Percentiles rank a stretch among this genome's conserved stretches.
These are phyloP conservation scores for Scartelaos histophorus DNA, from an alignment of 2,113 vertebrate species.

Conservation along the genomic window DNA sequence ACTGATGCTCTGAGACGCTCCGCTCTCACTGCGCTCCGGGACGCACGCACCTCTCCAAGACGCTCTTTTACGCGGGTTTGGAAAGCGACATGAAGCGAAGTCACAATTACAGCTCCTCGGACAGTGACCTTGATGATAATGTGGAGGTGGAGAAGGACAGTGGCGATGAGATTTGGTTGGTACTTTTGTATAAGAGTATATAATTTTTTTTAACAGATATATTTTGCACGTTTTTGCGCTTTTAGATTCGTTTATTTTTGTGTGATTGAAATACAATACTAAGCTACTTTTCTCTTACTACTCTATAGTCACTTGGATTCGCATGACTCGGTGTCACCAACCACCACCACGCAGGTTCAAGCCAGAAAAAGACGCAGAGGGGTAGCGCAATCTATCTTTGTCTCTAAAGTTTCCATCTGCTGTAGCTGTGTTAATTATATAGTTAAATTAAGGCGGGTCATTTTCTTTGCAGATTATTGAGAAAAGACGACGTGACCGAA, in stretches of 20 bases:
- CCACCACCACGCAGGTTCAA: constrained; percentile 88
- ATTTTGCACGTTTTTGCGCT: background rate
- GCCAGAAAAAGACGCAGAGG: constrained; percentile 95
- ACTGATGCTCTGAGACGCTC: constrained; percentile 20
- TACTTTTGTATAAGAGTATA: background rate
- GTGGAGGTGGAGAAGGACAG: constrained; percentile 95
- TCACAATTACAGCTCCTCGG: constrained; percentile 91
- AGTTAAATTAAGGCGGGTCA: background rate
- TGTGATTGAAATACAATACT: background rate
- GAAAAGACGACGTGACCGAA: constrained; percentile 93
- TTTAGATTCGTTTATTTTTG: background rate
- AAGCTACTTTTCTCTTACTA: background rate
- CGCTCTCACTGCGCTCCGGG: constrained; percentile 24
- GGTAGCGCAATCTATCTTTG: constrained; percentile 71
- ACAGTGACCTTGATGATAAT: constrained; percentile 92
- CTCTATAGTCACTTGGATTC: constrained; percentile 76
- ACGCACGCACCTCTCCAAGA: background rate
- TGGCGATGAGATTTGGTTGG: constrained; percentile 89
- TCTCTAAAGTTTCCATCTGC: background rate
- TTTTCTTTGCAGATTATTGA: constrained; percentile 87
- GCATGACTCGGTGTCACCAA: constrained; percentile 85
- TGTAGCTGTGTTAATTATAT: background rate
- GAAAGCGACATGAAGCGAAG: constrained; percentile 82
- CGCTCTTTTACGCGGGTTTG: background rate
- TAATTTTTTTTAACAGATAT: background rate